Conservation (phyloP, 2,888 invertebrate genomes). For the Byasa hedistus region DNA sequence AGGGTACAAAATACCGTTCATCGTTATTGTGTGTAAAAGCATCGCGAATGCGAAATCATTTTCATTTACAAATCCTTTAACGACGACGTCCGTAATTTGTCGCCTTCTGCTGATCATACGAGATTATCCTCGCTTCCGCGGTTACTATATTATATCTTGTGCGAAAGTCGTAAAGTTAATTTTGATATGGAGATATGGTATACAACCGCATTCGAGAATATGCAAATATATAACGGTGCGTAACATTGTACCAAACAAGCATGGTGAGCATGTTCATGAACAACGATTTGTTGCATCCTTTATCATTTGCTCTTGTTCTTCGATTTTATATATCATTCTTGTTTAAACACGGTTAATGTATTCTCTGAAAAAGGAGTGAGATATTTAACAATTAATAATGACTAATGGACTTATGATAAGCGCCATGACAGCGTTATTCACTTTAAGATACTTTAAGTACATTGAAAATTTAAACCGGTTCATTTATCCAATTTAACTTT, state of each 20-base stretch:
- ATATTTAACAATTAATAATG: not conserved
- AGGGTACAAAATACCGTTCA: constrained; percentile 23
- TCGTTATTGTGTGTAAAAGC: constrained; percentile 4
- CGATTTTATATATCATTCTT: constrained; percentile 36
- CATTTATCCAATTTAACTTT: too few species aligned
- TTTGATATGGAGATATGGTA: constrained; percentile 34
- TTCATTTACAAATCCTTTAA: constrained; percentile 17
- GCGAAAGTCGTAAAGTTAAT: constrained; percentile 34
- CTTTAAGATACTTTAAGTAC: too few species aligned
- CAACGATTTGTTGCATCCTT: constrained; percentile 68
- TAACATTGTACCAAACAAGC: constrained; percentile 49
- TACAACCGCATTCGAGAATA: constrained; percentile 20
- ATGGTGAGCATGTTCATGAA: constrained; percentile 63
- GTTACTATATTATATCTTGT: constrained; percentile 30
- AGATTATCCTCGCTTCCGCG: constrained; percentile 27
- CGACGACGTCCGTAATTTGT: constrained; percentile 47
- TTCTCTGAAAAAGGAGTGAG: constrained; percentile 10
- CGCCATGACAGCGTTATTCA: too few species aligned
- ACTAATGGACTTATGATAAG: not conserved
- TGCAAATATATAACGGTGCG: constrained; percentile 61
- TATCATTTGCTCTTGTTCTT: constrained; percentile 29
- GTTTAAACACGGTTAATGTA: constrained; percentile 1
- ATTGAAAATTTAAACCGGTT: too few species aligned
- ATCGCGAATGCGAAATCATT: constrained; percentile 21
- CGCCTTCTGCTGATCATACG: constrained; percentile 39